These are phyloP conservation scores for Pteronotus mesoamericanus DNA, from an alignment of 2,797 vertebrate species.

Conservation along the genomic window DNA sequence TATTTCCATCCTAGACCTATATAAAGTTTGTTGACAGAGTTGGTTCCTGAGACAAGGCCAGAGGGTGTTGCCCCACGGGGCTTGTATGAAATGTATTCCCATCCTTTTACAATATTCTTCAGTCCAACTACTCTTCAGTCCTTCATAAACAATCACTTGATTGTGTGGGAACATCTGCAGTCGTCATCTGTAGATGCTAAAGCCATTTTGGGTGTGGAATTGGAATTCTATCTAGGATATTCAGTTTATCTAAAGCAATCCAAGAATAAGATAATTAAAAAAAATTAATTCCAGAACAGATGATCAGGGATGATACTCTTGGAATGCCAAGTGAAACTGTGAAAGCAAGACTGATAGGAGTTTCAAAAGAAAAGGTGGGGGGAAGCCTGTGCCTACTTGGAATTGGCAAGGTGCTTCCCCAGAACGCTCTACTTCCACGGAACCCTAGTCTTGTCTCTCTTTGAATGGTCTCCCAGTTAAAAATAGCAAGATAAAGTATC, in stretches of 20 bases:
- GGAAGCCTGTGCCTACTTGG: neutral
- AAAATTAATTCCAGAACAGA: neutral
- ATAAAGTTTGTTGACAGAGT: neutral
- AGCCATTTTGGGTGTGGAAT: neutral
- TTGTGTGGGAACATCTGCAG: neutral
- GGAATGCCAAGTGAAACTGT: neutral
- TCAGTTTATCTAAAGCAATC: neutral
- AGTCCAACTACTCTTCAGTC: neutral
- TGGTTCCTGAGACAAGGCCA: neutral
- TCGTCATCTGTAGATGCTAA: neutral
- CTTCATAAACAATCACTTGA: neutral
- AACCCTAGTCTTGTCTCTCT: slow-evolving; percentile 22
- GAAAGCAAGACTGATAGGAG: neutral
- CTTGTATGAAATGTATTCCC: neutral
- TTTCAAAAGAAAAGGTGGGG: neutral
- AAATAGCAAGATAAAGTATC: slow-evolving; percentile 46
- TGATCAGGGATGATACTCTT: neutral
- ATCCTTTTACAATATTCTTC: neutral
- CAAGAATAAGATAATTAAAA: neutral
- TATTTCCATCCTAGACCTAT: slow-evolving; percentile 44
- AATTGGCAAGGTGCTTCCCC: neutral
- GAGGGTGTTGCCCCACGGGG: neutral
- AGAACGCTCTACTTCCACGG: neutral
- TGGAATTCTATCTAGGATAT: neutral
- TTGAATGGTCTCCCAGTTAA: slow-evolving; percentile 40